A percentile compares a stretch with the other conserved stretches of the same genome.
Conservation (phyloP, 2,888 invertebrate genomes). For the Schrankia costaestrigalis region DNA sequence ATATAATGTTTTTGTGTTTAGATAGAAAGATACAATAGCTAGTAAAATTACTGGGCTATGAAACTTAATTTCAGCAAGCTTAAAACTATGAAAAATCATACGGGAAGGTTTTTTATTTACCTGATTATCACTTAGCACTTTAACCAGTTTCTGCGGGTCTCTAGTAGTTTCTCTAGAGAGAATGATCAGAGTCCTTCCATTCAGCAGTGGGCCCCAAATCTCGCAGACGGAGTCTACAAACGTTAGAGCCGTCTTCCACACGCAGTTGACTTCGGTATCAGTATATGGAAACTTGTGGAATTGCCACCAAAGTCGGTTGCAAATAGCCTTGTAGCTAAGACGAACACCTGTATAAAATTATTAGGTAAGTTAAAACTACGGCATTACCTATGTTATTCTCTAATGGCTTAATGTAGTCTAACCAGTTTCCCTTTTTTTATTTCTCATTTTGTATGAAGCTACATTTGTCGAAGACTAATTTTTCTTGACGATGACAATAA, state of each 20-base stretch:
- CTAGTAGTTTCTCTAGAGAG: constrained; percentile 87
- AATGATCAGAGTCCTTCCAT: constrained; percentile 85
- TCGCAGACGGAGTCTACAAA: constrained; percentile 95
- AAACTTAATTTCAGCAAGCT: too few relatives aligned
- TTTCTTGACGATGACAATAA: too few relatives aligned
- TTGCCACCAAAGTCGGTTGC: constrained; percentile 94
- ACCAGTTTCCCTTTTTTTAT: too few relatives aligned
- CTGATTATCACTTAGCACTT: constrained; percentile 85
- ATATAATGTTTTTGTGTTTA: too few relatives aligned
- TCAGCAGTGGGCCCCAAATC: constrained; percentile 91
- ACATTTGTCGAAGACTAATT: too few relatives aligned
- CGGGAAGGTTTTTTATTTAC: constrained; percentile 49
- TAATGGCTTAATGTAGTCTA: too few relatives aligned
- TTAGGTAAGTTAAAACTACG: too few relatives aligned
- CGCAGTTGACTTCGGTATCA: constrained; percentile 84
- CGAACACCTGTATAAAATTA: constrained; percentile 83
- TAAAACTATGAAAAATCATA: too few relatives aligned
- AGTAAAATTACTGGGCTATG: too few relatives aligned
- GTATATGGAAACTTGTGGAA: constrained; percentile 90
- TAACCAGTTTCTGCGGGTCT: constrained; percentile 88
- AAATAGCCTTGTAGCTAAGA: constrained; percentile 86
- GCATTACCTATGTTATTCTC: too few relatives aligned
- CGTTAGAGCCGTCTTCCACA: constrained; percentile 94
- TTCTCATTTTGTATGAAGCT: too few relatives aligned
- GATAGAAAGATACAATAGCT: too few relatives aligned